phyloP scores from a whole-genome alignment of 2,888 invertebrate genomes.

The Ectobius pallidus region DNA sequence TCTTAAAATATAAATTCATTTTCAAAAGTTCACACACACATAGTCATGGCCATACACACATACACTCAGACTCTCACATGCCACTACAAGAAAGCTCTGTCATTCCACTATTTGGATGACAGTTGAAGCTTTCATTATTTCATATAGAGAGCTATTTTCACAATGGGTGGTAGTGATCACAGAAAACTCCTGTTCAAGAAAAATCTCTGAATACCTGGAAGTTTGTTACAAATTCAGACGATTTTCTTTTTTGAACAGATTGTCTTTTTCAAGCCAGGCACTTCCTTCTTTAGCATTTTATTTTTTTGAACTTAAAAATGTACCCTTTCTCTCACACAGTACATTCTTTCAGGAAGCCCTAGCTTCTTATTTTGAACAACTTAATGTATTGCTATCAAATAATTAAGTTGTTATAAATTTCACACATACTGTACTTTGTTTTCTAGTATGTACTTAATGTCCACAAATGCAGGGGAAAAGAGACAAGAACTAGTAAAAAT shows the following conservation, averaged over 20 bases:
- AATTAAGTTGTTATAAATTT: background rate
- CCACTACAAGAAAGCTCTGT: too few species aligned
- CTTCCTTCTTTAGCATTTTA: background rate
- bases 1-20: background rate
- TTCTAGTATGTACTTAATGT: too few species aligned
- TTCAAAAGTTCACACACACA: background rate
- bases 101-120: too few species aligned
- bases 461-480: too few species aligned
- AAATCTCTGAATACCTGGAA: too few species aligned
- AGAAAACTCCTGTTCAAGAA: background rate
- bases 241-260: too few species aligned
- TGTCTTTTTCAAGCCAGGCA: background rate
- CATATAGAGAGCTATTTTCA: conserved; percentile 2
- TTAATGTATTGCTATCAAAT: background rate
- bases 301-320: too few species aligned
- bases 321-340: too few species aligned
- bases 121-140: too few species aligned
- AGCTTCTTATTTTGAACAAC: too few species aligned
- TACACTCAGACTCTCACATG: background rate
- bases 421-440: background rate
- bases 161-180: background rate
- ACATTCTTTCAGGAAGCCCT: background rate
- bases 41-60: background rate
- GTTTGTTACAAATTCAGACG: too few species aligned
- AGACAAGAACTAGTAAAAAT: too few species aligned